Evolutionary conservation across 2,888 invertebrate species (phyloP).

Genomic region (Tholera decimalis): DNA sequence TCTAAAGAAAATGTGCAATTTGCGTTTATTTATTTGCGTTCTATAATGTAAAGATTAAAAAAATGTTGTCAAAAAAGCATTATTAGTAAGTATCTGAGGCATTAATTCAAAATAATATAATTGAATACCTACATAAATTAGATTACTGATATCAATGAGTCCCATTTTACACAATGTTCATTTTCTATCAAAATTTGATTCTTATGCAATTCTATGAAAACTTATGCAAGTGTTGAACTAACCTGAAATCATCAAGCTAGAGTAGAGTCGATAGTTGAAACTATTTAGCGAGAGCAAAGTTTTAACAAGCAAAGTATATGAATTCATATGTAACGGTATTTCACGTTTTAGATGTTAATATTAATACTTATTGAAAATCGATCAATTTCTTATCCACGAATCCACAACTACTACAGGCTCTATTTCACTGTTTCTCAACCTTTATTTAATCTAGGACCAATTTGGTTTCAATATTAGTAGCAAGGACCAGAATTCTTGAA

Average conservation of each 20-base stretch:
- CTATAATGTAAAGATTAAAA: too few relatives aligned
- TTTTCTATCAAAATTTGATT: conserved; percentile 3
- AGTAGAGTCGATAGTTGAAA: conserved; percentile 31
- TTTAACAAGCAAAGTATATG: conserved; percentile 41
- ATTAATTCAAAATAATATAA: too few relatives aligned
- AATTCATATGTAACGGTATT: conserved; percentile 3
- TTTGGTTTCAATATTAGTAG: too few relatives aligned
- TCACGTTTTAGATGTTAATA: background rate
- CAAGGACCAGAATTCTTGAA: too few relatives aligned
- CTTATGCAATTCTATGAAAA: conserved; percentile 5
- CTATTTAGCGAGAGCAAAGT: conserved; percentile 25
- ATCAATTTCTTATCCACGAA: background rate
- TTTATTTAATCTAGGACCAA: too few relatives aligned
- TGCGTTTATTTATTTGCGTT: too few relatives aligned
- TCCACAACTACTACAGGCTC: background rate
- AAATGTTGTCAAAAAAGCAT: too few relatives aligned
- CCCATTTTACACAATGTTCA: background rate
- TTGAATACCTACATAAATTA: too few relatives aligned
- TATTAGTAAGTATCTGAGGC: too few relatives aligned
- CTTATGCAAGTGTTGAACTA: conserved; percentile 31
- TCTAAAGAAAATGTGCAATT: too few relatives aligned
- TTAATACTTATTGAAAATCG: background rate
- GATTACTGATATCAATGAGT: too few relatives aligned
- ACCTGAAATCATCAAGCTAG: conserved; percentile 27
- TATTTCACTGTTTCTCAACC: too few relatives aligned